These are phyloP conservation scores for Nyctalus aviator DNA, from an alignment of 2,797 vertebrate species.

Conservation along the genomic window DNA sequence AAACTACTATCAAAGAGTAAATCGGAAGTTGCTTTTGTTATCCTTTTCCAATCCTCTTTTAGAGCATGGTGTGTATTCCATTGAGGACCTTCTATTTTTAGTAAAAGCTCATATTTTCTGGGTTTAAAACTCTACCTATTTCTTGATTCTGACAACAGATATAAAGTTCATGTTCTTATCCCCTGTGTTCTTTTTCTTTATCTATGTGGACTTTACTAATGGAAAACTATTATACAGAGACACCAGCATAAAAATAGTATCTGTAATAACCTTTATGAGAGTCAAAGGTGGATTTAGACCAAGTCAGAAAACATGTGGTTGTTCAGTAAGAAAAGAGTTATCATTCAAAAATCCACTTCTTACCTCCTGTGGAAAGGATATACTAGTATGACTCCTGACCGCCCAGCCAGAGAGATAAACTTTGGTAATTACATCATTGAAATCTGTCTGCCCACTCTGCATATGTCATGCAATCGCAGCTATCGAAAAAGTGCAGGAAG, in stretches of 20 bases:
- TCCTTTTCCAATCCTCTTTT: not conserved
- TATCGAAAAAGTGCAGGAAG: not conserved
- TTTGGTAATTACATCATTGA: not conserved
- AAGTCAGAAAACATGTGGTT: not conserved
- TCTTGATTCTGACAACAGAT: not conserved
- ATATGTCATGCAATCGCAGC: not conserved
- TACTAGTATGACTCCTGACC: not conserved
- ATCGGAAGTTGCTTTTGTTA: not conserved
- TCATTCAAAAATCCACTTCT: not conserved
- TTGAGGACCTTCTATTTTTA: not conserved
- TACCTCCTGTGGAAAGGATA: not conserved
- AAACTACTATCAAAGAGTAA: conserved; percentile 16
- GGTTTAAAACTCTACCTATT: not conserved
- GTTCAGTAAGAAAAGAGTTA: not conserved
- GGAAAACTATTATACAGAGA: not conserved
- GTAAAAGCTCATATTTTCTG: not conserved
- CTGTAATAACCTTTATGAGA: not conserved
- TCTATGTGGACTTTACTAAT: not conserved
- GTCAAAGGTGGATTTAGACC: not conserved
- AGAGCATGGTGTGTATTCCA: not conserved
- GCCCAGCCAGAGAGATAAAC: not conserved
- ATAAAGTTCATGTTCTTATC: not conserved
- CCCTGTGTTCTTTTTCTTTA: not conserved
- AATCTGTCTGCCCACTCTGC: not conserved
- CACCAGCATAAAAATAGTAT: not conserved